phyloP scores from a whole-genome alignment of 1,140 invertebrate genomes.

The Pantala flavescens region DNA sequence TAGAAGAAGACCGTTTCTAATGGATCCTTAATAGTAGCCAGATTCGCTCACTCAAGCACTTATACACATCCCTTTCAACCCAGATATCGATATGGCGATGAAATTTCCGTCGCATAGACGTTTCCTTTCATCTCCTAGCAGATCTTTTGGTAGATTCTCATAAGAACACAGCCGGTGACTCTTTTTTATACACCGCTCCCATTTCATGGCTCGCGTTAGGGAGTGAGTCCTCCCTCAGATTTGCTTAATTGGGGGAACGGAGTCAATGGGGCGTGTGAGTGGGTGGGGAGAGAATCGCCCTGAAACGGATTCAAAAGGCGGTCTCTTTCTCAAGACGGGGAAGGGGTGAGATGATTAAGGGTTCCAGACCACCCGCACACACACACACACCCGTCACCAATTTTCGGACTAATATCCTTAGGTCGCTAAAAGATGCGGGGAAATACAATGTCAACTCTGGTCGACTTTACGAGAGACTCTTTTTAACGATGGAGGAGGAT shows the following conservation, averaged over 20 bases:
- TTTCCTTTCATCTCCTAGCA: not conserved
- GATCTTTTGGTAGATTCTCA: not conserved
- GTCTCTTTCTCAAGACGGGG: not conserved
- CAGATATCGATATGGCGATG: too few relatives aligned
- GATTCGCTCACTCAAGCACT: too few relatives aligned
- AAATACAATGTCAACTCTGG: too few relatives aligned
- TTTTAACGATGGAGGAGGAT: too few relatives aligned
- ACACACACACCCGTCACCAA: not conserved
- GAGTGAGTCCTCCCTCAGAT: not conserved
- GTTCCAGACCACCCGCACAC: not conserved
- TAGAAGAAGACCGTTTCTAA: too few relatives aligned
- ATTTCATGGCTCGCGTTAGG: not conserved
- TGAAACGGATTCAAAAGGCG: not conserved
- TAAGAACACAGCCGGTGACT: not conserved
- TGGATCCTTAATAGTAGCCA: too few relatives aligned
- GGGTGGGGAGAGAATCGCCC: not conserved
- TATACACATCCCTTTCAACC: too few relatives aligned
- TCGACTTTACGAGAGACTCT: too few relatives aligned
- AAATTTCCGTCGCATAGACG: not conserved
- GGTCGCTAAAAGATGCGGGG: not conserved
- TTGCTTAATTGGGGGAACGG: slow-evolving; percentile 7
- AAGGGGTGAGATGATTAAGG: not conserved
- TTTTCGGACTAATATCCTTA: not conserved
- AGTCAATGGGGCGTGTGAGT: not conserved
- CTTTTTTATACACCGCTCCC: not conserved